Base-by-base conservation (phyloP, 2,888 invertebrate species). In the Dendrolimus houi region DNA sequence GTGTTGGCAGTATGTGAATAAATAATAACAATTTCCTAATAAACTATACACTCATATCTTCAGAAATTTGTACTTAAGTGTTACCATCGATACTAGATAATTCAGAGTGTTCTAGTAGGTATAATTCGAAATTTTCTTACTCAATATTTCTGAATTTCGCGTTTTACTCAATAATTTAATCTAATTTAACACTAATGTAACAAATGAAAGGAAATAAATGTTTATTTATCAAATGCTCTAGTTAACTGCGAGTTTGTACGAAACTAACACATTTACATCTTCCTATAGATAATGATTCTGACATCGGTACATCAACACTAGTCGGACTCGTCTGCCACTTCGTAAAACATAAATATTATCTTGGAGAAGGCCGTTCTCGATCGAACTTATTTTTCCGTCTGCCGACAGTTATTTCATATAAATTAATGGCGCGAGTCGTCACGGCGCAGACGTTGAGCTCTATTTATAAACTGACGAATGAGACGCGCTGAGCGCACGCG, bases 401-500 rank as follows among this genome's bases (percentile, higher is more conserved):
- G 89, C 87, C 88, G 87, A 89, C 90, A 89, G 88, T 88, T 89
- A 90, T 90, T 89, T 90, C 87, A 89, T 89, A 90, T 88, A 89
- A 89, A 90, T 89, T 88, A 89, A 90, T 89, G 89, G 90, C 84
- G 87, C 79, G 87, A 88, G 88, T 88, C 88, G 87, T 90, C 87
- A 90, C 83, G 85, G 83, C 87, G 83, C 90, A 89, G 89, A 88
- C 89, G 86, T 87, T 77, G 83, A 76, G 77, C 80, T 87, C 90
- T 90, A 90, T 90, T 89, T 88, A 81, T 90, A 90, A 85, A 79
- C 87, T 88, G 90, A 90, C 90, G 89, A 90, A 90, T 90, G 89
- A 88, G 88, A 87, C 86, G 84, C 81, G 81, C 77, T 78, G 85
- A 85, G 83, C 82, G 85, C 88, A 83, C 83, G 85, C 85, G 87